Evolutionary conservation across 2,888 invertebrate genomes (phyloP).

Genomic region (Drosophila formosana): DNA sequence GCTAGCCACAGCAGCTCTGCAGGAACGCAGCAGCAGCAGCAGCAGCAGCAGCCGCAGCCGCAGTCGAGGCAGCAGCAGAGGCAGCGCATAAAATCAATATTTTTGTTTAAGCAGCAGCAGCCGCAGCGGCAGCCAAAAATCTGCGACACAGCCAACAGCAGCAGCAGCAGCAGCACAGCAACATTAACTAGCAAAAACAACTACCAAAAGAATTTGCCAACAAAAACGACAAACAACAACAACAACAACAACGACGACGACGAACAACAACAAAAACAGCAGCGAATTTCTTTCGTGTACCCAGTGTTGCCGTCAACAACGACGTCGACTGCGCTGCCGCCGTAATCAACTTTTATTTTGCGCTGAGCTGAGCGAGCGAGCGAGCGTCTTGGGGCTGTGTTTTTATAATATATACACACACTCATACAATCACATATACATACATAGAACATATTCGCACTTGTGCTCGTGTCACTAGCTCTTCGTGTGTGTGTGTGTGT

Average conservation of each 20-base stretch:
- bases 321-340: slow-evolving; percentile 19
- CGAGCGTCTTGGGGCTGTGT: slow-evolving; percentile 47
- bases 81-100: slow-evolving; percentile 72
- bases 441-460: slow-evolving; percentile 2
- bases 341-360: slow-evolving; percentile 33
- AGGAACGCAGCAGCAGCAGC: slow-evolving; percentile 44
- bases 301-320: slow-evolving; percentile 13
- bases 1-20: slow-evolving; percentile 44
- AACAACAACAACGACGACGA: slow-evolving; percentile 14
- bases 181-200: slow-evolving; percentile 59
- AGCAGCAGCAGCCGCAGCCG: slow-evolving; percentile 26
- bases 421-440: neutral
- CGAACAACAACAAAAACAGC: slow-evolving; percentile 26
- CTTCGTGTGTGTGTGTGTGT: slow-evolving; percentile 37
- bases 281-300: slow-evolving; percentile 5
- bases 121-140: slow-evolving; percentile 61
- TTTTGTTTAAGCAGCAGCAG: slow-evolving; percentile 70
- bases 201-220: slow-evolving; percentile 7
- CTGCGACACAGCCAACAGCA: slow-evolving; percentile 50
- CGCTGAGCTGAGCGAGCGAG: slow-evolving; percentile 34
- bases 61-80: slow-evolving; percentile 1
- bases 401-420: slow-evolving; percentile 44
- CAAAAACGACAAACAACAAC: slow-evolving; percentile 35
- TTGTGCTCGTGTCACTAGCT: slow-evolving; percentile 41
- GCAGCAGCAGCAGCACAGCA: slow-evolving; percentile 41